A percentile compares a stretch with the other conserved stretches of the same genome.
These are phyloP conservation scores for Ceratothoa steindachneri DNA, from an alignment of 2,888 invertebrate species.

Conservation along the genomic window DNA sequence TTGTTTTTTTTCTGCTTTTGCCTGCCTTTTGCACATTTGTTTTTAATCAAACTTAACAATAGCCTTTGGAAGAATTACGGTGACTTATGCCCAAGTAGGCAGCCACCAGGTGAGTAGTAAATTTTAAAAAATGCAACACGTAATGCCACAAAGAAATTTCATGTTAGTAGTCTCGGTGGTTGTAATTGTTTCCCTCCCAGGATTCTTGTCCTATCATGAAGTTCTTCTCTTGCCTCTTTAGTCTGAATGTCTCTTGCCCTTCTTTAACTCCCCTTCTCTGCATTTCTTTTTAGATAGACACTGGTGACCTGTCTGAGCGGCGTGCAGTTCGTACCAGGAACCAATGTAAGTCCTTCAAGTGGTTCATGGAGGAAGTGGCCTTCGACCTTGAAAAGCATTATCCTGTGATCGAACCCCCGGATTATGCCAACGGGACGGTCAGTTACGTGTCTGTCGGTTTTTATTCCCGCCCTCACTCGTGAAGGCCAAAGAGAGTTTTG, in stretches of 20 bases:
- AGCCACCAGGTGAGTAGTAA: no score
- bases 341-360: constrained; percentile 84
- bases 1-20: no score
- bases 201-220: background rate
- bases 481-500: no score
- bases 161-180: no score
- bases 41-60: no score
- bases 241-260: no score
- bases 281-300: constrained; percentile 59
- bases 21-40: no score
- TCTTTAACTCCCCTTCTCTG: background rate
- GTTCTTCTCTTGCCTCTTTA: background rate
- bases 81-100: no score
- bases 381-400: constrained; percentile 82
- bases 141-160: no score
- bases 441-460: constrained; percentile 47
- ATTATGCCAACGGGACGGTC: constrained; percentile 75
- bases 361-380: constrained; percentile 90
- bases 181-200: background rate
- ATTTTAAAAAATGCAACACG: no score
- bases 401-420: constrained; percentile 79
- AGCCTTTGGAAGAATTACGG: no score
- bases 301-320: constrained; percentile 77
- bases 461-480: no score
- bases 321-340: constrained; percentile 68